These are phyloP conservation scores for Leucoptera coffeella DNA, from an alignment of 2,888 invertebrate species.

Conservation along the genomic window DNA sequence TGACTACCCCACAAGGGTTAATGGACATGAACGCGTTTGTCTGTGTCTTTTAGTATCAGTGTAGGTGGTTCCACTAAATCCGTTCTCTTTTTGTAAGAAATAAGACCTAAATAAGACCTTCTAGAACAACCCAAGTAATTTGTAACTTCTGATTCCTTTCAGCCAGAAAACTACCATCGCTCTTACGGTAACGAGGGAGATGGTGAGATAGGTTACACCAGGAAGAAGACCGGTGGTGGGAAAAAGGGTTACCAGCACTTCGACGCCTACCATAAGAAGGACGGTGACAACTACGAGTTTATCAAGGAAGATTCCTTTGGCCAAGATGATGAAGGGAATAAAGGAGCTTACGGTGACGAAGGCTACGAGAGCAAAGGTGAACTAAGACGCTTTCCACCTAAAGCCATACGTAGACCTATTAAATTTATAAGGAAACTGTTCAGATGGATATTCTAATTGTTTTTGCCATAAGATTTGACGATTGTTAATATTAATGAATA, in stretches of 20 bases:
- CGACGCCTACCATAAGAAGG: constrained; percentile 67
- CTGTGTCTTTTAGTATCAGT: no score
- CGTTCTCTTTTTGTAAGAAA: no score
- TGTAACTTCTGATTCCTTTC: no score
- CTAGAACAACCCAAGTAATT: no score
- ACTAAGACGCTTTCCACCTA: constrained; percentile 12
- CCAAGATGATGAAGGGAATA: constrained; percentile 40
- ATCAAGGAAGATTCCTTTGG: constrained; percentile 64
- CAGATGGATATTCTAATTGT: constrained; percentile 19
- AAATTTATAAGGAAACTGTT: constrained; percentile 18
- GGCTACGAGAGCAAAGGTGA: constrained; percentile 31
- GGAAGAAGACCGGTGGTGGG: constrained; percentile 58
- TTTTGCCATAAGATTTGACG: no score
- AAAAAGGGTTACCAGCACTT: constrained; percentile 67
- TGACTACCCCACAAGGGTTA: no score
- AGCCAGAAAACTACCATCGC: constrained; percentile 50
- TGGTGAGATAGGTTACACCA: constrained; percentile 60
- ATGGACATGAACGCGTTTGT: no score
- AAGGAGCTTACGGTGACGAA: constrained; percentile 32
- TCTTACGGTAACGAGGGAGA: constrained; percentile 57
- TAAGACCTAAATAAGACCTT: no score
- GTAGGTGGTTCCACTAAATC: no score
- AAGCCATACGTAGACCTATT: constrained; percentile 17
- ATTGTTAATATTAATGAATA: no score
- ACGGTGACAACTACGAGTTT: constrained; percentile 66